These are phyloP conservation scores for Fratercula arctica DNA, from an alignment of 2,797 vertebrate genomes.

Conservation along the genomic window DNA sequence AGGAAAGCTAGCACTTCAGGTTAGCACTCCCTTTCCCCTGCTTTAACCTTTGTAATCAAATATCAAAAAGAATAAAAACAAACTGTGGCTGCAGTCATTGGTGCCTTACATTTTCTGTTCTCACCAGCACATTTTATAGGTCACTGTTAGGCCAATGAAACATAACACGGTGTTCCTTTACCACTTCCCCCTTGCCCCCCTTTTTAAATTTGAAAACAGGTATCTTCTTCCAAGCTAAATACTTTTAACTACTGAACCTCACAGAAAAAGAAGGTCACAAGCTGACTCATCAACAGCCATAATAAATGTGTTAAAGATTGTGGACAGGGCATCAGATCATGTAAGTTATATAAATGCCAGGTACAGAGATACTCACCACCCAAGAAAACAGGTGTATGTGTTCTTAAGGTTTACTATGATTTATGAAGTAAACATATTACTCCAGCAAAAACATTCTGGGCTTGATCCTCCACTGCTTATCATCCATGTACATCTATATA, in stretches of 20 bases:
- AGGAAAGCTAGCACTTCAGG: background rate
- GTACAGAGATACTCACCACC: background rate
- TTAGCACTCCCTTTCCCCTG: background rate
- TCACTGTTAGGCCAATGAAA: slow-evolving; percentile 66
- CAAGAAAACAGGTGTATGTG: slow-evolving; percentile 36
- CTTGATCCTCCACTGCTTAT: background rate
- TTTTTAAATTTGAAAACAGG: slow-evolving; percentile 61
- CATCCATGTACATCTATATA: background rate
- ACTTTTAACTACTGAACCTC: slow-evolving; percentile 53
- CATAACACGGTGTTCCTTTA: slow-evolving; percentile 33
- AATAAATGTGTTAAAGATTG: background rate
- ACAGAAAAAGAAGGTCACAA: slow-evolving; percentile 45
- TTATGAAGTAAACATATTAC: slow-evolving; percentile 24
- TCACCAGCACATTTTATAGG: slow-evolving; percentile 70
- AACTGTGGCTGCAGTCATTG: background rate
- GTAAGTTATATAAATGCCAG: background rate
- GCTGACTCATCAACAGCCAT: slow-evolving; percentile 17
- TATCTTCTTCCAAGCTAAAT: slow-evolving; percentile 70
- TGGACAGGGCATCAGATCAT: background rate
- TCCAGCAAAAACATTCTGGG: background rate
- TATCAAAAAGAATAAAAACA: slow-evolving; percentile 54
- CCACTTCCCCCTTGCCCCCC: background rate
- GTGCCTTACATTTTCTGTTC: slow-evolving; percentile 51
- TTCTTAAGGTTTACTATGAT: slow-evolving; percentile 28
- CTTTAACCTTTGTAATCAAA: slow-evolving; percentile 47